Evolutionary conservation across 1,140 invertebrate species (phyloP).

Genomic region (Bombus huntii): DNA sequence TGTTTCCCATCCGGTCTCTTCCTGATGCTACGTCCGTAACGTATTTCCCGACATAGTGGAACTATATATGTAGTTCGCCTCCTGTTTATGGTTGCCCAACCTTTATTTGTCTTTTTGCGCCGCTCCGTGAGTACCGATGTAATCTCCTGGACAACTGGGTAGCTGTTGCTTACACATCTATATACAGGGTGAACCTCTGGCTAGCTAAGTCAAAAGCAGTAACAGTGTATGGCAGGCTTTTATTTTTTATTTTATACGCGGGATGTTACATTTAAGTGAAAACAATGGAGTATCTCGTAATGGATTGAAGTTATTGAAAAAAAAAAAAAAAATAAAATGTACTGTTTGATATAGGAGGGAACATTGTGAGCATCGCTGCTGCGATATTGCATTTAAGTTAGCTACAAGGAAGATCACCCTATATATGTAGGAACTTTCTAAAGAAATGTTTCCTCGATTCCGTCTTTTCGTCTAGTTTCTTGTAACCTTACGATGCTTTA

Average conservation of each 20-base stretch:
- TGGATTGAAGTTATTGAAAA: too few relatives aligned
- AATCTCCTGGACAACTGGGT: neutral
- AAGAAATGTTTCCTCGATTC: neutral
- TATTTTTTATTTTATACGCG: too few relatives aligned
- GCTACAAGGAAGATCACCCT: neutral
- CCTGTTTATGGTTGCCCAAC: neutral
- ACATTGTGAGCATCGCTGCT: too few relatives aligned
- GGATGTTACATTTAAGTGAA: too few relatives aligned
- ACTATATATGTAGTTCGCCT: neutral
- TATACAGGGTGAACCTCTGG: neutral
- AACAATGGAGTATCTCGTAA: too few relatives aligned
- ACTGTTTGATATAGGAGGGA: too few relatives aligned
- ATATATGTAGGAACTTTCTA: neutral
- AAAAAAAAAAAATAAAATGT: too few relatives aligned
- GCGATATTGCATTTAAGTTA: too few relatives aligned
- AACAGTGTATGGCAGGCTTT: too few relatives aligned
- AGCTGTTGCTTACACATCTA: neutral
- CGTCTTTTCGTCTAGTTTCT: neutral
- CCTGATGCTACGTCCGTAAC: neutral
- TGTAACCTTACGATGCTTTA: neutral
- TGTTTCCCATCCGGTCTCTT: conserved; percentile 49
- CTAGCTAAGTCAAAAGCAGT: too few relatives aligned
- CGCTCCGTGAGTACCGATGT: neutral
- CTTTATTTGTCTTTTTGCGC: neutral
- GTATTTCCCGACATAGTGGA: too few relatives aligned